These are phyloP conservation scores for Diphyllodes magnificus DNA, from an alignment of 2,113 vertebrate species.

Conservation along the genomic window DNA sequence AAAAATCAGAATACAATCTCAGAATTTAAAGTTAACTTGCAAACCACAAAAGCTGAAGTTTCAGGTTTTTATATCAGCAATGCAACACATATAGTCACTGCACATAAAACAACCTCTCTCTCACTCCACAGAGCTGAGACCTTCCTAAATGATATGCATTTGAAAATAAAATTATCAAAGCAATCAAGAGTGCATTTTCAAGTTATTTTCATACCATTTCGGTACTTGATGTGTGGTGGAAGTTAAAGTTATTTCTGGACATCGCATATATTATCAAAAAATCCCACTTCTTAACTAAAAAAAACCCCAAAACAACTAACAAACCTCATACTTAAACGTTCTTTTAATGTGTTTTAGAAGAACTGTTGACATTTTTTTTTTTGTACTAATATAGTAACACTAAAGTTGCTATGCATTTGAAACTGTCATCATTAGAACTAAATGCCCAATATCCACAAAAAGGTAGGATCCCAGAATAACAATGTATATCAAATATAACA, in stretches of 20 bases:
- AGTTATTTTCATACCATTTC: background rate
- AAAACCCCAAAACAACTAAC: rapidly evolving
- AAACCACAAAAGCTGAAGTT: background rate
- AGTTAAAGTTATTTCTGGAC: background rate
- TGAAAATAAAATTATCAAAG: background rate
- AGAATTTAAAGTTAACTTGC: background rate
- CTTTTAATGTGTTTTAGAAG: background rate
- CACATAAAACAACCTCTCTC: background rate
- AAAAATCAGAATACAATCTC: background rate
- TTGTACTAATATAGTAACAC: background rate
- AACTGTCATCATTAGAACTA: background rate
- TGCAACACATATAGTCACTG: background rate
- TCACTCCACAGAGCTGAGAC: background rate
- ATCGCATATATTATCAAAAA: rapidly evolving
- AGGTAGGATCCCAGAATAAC: background rate
- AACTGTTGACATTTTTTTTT: background rate
- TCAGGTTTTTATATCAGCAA: background rate
- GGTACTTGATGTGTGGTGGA: background rate
- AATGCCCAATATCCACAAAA: background rate
- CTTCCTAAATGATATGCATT: background rate
- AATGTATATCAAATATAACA: background rate
- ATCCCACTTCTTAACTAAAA: background rate
- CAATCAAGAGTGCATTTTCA: background rate
- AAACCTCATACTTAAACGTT: background rate
- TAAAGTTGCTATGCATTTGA: background rate